Conservation (phyloP, 2,113 vertebrate species). For the Xenopus tropicalis region UCB_Xtro_10.0 CM004447.2:147674001-147674500, state of each 20-base stretch:
- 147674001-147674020: no score
- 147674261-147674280: background rate
- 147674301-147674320: constrained; percentile 14
- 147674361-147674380: constrained; percentile 38
- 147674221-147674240: background rate
- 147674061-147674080: no score
- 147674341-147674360: constrained; percentile 38
- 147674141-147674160: no score
- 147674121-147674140: no score
- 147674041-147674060: no score
- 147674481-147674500: no score
- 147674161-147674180: no score
- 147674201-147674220: background rate
- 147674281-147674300: background rate
- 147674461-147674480: background rate
- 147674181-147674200: background rate
- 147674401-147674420: constrained; percentile 22
- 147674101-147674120: no score
- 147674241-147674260: background rate
- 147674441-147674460: constrained; percentile 23
- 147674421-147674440: constrained; percentile 11
- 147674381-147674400: constrained; percentile 34
- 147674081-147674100: no score
- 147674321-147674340: constrained; percentile 16
- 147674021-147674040: no score